These are phyloP conservation scores for Pachyrhynchus sulphureomaculatus DNA, from an alignment of 1,140 invertebrate species.

Conservation along the genomic window DNA sequence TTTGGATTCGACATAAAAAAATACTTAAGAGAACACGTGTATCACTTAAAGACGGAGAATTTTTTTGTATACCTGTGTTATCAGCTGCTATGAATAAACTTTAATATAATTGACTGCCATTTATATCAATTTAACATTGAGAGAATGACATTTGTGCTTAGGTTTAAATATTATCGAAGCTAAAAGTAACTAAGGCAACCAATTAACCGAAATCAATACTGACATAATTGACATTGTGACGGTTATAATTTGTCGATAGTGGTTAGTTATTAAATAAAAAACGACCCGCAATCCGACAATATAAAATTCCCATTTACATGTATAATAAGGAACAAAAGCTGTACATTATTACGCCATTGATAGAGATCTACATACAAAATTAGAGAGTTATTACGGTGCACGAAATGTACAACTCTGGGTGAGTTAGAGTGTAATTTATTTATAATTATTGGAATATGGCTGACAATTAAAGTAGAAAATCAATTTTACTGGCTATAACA, in stretches of 20 bases:
- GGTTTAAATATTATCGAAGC: too few species aligned
- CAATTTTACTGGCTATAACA: too few species aligned
- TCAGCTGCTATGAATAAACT: too few species aligned
- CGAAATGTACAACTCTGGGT: slow-evolving; percentile 16
- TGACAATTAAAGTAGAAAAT: too few species aligned
- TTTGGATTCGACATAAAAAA: too few species aligned
- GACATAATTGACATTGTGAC: not conserved
- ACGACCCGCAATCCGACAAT: slow-evolving; percentile 41
- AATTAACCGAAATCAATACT: slow-evolving; percentile 15
- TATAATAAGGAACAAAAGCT: slow-evolving; percentile 43
- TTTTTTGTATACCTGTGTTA: too few species aligned
- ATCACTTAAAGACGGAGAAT: too few species aligned
- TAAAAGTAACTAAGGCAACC: not conserved
- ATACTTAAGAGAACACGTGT: too few species aligned
- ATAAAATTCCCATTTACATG: slow-evolving; percentile 46
- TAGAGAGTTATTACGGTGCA: slow-evolving; percentile 28
- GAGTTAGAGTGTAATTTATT: slow-evolving; percentile 14
- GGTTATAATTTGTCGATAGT: slow-evolving; percentile 10
- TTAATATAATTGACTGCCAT: too few species aligned
- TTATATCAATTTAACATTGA: too few species aligned
- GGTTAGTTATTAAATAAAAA: slow-evolving; percentile 43
- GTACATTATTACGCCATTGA: slow-evolving; percentile 39
- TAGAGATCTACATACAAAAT: slow-evolving; percentile 42
- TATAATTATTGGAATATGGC: slow-evolving; percentile 10
- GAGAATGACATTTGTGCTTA: too few species aligned